phyloP scores from a whole-genome alignment of 2,888 invertebrate genomes.

The Euproctis similis region DNA sequence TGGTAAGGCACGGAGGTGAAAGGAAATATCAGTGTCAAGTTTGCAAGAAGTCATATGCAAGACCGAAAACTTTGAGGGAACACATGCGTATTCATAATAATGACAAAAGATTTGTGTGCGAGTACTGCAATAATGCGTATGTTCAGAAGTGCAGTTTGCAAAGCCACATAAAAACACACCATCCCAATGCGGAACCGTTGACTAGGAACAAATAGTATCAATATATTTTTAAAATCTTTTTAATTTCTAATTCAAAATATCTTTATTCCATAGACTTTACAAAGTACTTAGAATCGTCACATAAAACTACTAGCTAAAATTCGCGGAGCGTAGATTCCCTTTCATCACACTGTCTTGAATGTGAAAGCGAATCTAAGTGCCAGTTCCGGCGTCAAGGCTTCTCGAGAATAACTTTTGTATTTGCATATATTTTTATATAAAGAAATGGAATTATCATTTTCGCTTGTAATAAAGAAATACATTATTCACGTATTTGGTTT shows the following conservation, averaged over 20 bases:
- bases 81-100: conserved; percentile 62
- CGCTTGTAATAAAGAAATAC: no score
- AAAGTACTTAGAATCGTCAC: no score
- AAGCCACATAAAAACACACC: conserved; percentile 55
- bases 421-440: not conserved
- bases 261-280: no score
- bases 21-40: conserved; percentile 55
- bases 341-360: no score
- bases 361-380: no score
- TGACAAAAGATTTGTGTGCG: conserved; percentile 62
- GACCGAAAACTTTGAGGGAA: conserved; percentile 46
- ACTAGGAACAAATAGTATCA: conserved; percentile 19
- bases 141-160: conserved; percentile 63
- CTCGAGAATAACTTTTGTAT: conserved; percentile 6
- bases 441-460: no score
- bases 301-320: no score
- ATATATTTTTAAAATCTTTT: no score
- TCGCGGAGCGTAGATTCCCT: no score
- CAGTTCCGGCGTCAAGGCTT: no score
- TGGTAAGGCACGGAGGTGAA: conserved; percentile 46
- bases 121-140: conserved; percentile 50
- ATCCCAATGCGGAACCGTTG: conserved; percentile 36
- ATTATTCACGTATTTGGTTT: no score
- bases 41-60: conserved; percentile 58
- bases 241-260: no score